Conservation (phyloP, 2,888 invertebrate species). For the Leucania comma region DNA sequence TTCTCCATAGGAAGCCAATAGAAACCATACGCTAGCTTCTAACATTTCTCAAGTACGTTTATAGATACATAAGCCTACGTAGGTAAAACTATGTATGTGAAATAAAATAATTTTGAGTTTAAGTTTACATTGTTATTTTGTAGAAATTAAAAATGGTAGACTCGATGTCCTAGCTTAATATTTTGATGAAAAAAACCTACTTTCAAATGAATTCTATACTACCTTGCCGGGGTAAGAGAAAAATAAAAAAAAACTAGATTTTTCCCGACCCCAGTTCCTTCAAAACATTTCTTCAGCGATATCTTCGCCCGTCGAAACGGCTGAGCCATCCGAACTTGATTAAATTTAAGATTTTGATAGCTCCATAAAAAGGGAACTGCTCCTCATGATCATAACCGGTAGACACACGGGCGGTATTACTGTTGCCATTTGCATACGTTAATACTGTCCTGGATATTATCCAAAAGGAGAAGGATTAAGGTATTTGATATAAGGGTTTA, state of each 20-base stretch:
- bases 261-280: neutral
- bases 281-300: slow-evolving; percentile 18
- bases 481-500: slow-evolving; percentile 49
- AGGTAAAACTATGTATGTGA: too few relatives aligned
- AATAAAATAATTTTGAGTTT: too few relatives aligned
- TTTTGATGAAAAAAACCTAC: neutral
- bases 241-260: slow-evolving; percentile 13
- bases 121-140: too few relatives aligned
- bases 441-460: slow-evolving; percentile 51
- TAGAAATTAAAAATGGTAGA: too few relatives aligned
- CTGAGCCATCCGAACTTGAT: slow-evolving; percentile 53
- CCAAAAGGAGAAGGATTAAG: slow-evolving; percentile 47
- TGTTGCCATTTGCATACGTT: slow-evolving; percentile 58
- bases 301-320: slow-evolving; percentile 31
- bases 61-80: too few relatives aligned
- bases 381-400: slow-evolving; percentile 58
- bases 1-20: too few relatives aligned
- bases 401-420: slow-evolving; percentile 52
- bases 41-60: too few relatives aligned
- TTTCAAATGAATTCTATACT: slow-evolving; percentile 4
- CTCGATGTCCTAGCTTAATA: too few relatives aligned
- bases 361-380: slow-evolving; percentile 49
- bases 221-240: neutral
- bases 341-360: slow-evolving; percentile 63
- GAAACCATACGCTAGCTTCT: too few relatives aligned